Evolutionary conservation across 2,113 vertebrate genomes (phyloP).

Genomic region (Erpornis zantholeuca): DNA sequence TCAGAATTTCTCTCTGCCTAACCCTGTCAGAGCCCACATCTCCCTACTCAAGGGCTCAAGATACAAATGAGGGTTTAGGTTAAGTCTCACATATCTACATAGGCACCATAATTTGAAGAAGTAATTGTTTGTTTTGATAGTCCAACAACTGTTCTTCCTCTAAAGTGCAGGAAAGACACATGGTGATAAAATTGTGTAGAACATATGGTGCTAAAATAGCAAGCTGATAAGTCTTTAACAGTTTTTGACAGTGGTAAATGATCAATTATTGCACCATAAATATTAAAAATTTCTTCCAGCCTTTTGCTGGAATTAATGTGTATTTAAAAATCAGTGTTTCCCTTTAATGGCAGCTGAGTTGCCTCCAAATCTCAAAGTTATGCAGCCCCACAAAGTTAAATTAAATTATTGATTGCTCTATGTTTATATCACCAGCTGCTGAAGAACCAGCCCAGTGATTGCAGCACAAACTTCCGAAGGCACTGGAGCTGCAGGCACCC

Average conservation of each 20-base stretch:
- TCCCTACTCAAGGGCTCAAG: not conserved
- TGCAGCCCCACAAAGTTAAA: not conserved
- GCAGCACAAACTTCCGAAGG: not conserved
- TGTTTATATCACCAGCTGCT: constrained; percentile 5
- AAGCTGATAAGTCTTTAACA: constrained; percentile 70
- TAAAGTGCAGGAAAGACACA: constrained; percentile 63
- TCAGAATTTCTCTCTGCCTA: no score
- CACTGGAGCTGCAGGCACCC: not conserved
- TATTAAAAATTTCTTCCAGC: constrained; percentile 66
- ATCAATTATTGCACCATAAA: constrained; percentile 73
- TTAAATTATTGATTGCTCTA: not conserved
- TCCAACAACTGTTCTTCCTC: constrained; percentile 63
- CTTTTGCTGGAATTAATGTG: constrained; percentile 26
- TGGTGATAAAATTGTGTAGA: constrained; percentile 48
- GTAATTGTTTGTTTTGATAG: constrained; percentile 49
- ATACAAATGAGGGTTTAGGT: not conserved
- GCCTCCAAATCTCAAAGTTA: constrained; percentile 9
- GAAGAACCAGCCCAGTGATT: not conserved
- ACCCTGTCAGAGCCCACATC: no score
- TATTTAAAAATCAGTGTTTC: constrained; percentile 58
- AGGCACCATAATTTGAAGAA: not conserved
- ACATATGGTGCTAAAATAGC: constrained; percentile 73
- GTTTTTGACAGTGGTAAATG: constrained; percentile 71
- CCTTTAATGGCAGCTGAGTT: constrained; percentile 38
- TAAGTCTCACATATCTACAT: not conserved